A percentile compares a stretch with the other conserved stretches of the same genome.
Conservation (phyloP, 2,888 invertebrate genomes). For the Leucophenga montana region DNA sequence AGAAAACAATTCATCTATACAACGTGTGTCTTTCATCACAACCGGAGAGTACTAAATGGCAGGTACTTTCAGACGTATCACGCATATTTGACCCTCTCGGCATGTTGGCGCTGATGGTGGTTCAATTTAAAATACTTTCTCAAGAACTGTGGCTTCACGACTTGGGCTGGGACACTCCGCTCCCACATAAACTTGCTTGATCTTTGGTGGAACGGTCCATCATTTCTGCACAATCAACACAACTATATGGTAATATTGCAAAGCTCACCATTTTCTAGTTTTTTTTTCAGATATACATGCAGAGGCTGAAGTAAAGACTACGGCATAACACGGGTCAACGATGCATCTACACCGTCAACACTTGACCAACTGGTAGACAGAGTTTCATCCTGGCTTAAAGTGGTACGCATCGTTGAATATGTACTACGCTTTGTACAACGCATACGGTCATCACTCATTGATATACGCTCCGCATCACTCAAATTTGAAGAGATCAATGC, state of each 20-base stretch:
- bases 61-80: conserved; percentile 9
- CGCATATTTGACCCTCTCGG: conserved; percentile 17
- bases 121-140: conserved; percentile 11
- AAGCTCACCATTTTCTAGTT: no score
- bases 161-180: neutral
- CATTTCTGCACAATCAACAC: neutral
- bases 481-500: no score
- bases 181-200: neutral
- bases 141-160: neutral
- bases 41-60: conserved; percentile 3
- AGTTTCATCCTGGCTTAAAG: no score
- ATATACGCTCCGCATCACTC: no score
- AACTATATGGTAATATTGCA: neutral
- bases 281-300: neutral
- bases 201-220: neutral
- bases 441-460: no score
- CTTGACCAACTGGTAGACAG: neutral
- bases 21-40: neutral
- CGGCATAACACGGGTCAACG: neutral
- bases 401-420: no score
- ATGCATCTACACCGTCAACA: neutral
- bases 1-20: no score
- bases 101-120: neutral
- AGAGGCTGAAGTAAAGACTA: no score
- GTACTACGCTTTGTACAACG: no score